Evolutionary conservation across 1,140 invertebrate species (phyloP), one percentile per base, ranked within the genome.

Genomic region (Drosophila navojoa): DNA sequence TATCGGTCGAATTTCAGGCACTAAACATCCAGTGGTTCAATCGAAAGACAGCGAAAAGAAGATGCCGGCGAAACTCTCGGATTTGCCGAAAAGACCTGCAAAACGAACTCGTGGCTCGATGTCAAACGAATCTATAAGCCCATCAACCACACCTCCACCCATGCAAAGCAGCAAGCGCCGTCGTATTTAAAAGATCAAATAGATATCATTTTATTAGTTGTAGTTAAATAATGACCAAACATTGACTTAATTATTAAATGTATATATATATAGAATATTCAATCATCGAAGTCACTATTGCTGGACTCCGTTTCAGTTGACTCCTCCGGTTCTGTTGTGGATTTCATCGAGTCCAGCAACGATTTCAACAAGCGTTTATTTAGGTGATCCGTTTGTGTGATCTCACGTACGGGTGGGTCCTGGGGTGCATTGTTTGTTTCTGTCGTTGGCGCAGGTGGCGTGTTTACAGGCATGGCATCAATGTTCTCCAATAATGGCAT

Each of bases 91-190:
- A 29, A 71, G 91, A 10, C 77, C 85, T 25, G 89, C 80, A 16
- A 92, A 92, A 58, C 84, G 91, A n/a, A 92, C 91, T 1, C 79
- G 91, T n/a, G 91, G 91, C 27, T 92, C 91, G 0, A 91, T 91
- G 71, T 92, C 90, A 4, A 81, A 91, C 57, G 91, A 92, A 69
- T 92, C 91, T 5, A 92, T 90, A 25, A 92, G 91, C 27, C 90
- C 90, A 19, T 91, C 91, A 6, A 91, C 91, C n/a, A 92, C 91
- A 45, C 90, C 91, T 44, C 91, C 91, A 5, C 91, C 91, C 5
- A 55, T 90, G 45, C 89, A 81, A 47, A 86, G 70, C 55, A 91
- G 63, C 75, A 92, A 92, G 49, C 76, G 91, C 29, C 79, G 91
- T 40, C 79, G 91, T 53, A 92, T 92, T 67, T 92, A 90, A 55